phyloP scores from a whole-genome alignment of 2,113 vertebrate species.

The Mixornis gularis region DNA sequence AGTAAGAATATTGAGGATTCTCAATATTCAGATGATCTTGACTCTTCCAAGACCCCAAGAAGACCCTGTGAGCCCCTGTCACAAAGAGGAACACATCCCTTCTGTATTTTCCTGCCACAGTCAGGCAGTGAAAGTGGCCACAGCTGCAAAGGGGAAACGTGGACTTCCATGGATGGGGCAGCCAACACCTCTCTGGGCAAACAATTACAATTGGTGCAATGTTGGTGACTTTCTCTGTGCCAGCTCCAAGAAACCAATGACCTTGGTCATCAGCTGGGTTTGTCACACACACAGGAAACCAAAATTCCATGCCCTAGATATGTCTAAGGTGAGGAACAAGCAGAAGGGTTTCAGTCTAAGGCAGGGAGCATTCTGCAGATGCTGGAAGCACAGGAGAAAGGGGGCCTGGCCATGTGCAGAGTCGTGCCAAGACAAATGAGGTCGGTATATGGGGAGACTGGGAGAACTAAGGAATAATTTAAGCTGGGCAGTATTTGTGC shows the following conservation, averaged over 20 bases:
- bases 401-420: neutral
- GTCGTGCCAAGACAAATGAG: neutral
- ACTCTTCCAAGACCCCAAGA: neutral
- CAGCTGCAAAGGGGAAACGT: neutral
- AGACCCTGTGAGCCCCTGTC: neutral
- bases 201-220: neutral
- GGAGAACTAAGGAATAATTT: neutral
- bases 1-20: neutral
- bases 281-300: neutral
- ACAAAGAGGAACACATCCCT: neutral
- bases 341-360: neutral
- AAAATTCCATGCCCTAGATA: neutral
- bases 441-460: rapidly evolving
- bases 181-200: neutral
- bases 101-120: neutral
- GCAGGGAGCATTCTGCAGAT: neutral
- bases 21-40: neutral
- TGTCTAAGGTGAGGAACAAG: neutral
- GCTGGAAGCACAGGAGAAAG: neutral
- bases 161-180: neutral
- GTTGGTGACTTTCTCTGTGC: neutral
- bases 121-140: neutral
- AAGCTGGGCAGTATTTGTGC: neutral
- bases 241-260: too few relatives aligned
- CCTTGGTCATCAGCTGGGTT: neutral